Evolutionary conservation across 2,797 vertebrate genomes (phyloP).

Genomic region (Sebastes diploproa): DNA sequence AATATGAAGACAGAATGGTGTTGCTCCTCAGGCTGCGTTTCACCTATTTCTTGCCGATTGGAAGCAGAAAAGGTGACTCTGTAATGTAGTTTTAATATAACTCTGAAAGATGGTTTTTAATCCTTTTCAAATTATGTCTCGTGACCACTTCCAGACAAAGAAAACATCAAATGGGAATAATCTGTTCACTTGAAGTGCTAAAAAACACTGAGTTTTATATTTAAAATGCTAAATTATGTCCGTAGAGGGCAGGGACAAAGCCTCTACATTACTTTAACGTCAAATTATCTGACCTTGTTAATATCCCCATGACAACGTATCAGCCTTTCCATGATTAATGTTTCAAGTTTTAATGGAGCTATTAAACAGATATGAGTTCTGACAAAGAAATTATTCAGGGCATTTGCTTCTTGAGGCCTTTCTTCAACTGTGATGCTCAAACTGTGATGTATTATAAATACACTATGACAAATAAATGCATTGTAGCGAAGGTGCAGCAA

Average conservation of each 20-base stretch:
- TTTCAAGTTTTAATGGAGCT: slow-evolving; percentile 20
- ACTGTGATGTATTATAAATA: slow-evolving; percentile 8
- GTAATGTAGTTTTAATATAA: not conserved
- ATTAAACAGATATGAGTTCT: not conserved
- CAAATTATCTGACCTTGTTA: not conserved
- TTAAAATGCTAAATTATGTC: not conserved
- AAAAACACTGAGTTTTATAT: not conserved
- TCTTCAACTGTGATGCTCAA: slow-evolving; percentile 32
- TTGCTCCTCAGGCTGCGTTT: not conserved
- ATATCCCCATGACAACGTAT: not conserved
- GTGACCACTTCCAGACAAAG: not conserved
- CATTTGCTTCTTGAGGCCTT: not conserved
- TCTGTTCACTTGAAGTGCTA: not conserved
- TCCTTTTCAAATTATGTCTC: not conserved
- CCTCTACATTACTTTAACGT: not conserved
- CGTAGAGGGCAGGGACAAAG: not conserved
- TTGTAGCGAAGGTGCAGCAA: not conserved
- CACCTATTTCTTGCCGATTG: not conserved
- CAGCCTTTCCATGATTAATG: not conserved
- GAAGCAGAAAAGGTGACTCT: not conserved
- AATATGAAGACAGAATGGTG: slow-evolving; percentile 9
- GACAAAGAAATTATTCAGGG: not conserved
- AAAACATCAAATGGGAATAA: not conserved
- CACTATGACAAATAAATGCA: not conserved
- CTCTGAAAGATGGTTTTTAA: not conserved